These are phyloP conservation scores for Byasa hedistus DNA, from an alignment of 2,888 invertebrate genomes.

Conservation along the genomic window DNA sequence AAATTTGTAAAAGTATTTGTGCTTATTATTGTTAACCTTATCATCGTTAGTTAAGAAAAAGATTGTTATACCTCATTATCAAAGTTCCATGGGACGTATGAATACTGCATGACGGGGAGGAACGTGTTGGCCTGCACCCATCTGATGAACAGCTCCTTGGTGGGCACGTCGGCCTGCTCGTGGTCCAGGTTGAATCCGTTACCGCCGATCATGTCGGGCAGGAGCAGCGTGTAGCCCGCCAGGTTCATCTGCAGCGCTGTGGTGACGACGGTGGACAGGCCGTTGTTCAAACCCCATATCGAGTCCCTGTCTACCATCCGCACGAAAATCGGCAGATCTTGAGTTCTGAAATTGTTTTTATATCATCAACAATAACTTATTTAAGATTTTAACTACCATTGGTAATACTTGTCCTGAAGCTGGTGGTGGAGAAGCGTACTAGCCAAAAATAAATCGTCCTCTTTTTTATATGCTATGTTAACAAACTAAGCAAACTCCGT, in stretches of 20 bases:
- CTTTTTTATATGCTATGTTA: too few relatives aligned
- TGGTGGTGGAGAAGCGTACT: too few relatives aligned
- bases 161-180: conserved; percentile 69
- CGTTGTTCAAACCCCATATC: conserved; percentile 84
- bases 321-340: conserved; percentile 84
- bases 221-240: conserved; percentile 84
- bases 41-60: not conserved
- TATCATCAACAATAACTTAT: too few relatives aligned
- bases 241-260: conserved; percentile 83
- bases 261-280: conserved; percentile 85
- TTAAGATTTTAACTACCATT: too few relatives aligned
- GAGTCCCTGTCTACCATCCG: conserved; percentile 90
- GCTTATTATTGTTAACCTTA: too few relatives aligned
- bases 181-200: conserved; percentile 79
- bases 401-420: too few relatives aligned
- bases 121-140: conserved; percentile 90
- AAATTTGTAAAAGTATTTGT: too few relatives aligned
- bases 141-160: conserved; percentile 84
- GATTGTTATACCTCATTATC: conserved; percentile 74
- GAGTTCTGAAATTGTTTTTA: conserved; percentile 70
- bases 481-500: too few relatives aligned
- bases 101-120: conserved; percentile 89
- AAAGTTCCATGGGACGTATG: conserved; percentile 89
- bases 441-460: too few relatives aligned
- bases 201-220: conserved; percentile 90